Conservation (phyloP, 2,797 vertebrate species). For the Melanotaenia maccullochi region DNA sequence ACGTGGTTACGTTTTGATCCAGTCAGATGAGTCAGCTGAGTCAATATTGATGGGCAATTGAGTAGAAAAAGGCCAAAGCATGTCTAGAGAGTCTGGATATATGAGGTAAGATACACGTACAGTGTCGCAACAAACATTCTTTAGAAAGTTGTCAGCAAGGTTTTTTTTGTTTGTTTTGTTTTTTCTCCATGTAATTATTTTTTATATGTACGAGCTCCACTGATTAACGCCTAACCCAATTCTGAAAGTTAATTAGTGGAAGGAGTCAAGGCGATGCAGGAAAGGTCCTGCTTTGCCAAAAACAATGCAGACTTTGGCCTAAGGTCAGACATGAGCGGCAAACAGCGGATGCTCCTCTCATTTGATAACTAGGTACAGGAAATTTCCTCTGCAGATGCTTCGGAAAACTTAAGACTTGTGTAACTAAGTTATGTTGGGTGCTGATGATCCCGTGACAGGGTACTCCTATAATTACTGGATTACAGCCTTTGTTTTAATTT, state of each 20-base stretch:
- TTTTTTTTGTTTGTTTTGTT: neutral
- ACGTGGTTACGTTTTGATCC: neutral
- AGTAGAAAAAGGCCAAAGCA: neutral
- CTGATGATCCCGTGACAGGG: neutral
- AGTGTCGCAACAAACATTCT: too few species aligned
- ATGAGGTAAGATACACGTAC: too few species aligned
- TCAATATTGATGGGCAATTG: neutral
- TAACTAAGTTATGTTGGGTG: neutral
- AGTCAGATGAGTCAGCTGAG: neutral
- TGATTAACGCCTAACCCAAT: neutral
- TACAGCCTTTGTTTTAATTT: neutral
- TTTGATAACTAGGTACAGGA: neutral
- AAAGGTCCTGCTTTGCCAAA: neutral
- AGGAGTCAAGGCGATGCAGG: neutral
- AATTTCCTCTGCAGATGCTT: neutral
- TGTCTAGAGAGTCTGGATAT: neutral
- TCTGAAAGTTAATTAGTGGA: neutral
- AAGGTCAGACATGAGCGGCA: neutral
- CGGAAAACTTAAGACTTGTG: neutral
- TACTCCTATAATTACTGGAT: neutral
- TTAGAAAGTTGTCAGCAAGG: too few species aligned
- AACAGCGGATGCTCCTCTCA: neutral
- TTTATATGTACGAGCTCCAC: neutral
- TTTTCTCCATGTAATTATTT: neutral
- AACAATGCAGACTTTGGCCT: neutral